These are phyloP conservation scores for Tolmerus cingulatus DNA, from an alignment of 2,888 invertebrate species.

Conservation along the genomic window DNA sequence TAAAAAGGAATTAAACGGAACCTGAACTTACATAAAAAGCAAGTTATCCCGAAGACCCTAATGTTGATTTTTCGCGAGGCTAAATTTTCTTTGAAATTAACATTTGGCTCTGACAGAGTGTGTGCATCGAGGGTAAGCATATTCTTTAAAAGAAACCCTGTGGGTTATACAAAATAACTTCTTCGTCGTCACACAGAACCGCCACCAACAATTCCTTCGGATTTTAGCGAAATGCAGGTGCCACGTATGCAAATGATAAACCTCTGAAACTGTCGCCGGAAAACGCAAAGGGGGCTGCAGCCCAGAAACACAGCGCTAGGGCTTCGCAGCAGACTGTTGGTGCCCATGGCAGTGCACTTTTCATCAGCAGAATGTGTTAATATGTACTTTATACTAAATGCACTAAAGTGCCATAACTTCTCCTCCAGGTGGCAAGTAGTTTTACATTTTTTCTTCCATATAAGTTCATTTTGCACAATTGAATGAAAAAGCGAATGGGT, in stretches of 20 bases:
- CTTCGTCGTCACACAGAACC: background rate
- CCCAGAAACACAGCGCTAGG: background rate
- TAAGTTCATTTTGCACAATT: background rate
- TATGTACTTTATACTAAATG: no score
- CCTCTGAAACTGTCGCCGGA: background rate
- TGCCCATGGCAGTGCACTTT: background rate
- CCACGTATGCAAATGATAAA: conserved; percentile 2
- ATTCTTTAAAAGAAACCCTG: background rate
- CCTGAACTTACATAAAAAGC: no score
- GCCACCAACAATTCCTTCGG: background rate
- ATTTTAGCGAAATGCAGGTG: background rate
- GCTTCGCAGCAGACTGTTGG: no score
- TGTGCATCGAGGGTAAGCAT: no score
- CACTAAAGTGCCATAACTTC: background rate
- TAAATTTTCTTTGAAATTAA: no score
- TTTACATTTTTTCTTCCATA: background rate
- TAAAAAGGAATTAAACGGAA: no score
- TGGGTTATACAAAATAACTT: background rate
- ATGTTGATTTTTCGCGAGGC: no score
- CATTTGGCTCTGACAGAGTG: no score
- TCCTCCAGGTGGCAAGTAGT: background rate
- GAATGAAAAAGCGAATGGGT: background rate
- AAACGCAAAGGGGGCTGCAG: background rate
- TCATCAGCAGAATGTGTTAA: background rate
- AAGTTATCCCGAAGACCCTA: no score